Evolutionary conservation across 2,113 vertebrate genomes (phyloP).

Genomic region (Planiliza haematocheilus): DNA sequence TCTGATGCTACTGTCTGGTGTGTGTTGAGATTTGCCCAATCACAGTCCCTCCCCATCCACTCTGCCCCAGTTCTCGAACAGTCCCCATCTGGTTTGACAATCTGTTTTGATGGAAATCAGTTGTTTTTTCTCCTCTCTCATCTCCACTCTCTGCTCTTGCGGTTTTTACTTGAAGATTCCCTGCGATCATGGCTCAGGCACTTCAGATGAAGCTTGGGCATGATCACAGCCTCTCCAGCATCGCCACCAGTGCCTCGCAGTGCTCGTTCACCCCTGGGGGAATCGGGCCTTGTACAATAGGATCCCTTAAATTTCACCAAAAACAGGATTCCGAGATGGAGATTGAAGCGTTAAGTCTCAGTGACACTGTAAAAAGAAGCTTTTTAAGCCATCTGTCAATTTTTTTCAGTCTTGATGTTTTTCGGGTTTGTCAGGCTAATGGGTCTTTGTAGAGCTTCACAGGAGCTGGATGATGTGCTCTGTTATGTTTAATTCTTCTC

Average conservation of each 20-base stretch:
- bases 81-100: conserved; percentile 86
- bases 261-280: conserved; percentile 28
- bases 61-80: conserved; percentile 78
- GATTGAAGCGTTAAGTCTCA: conserved; percentile 18
- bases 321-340: conserved; percentile 19
- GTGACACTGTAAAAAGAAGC: conserved; percentile 8
- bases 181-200: conserved; percentile 66
- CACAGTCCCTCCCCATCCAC: conserved; percentile 70
- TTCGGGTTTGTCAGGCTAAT: conserved; percentile 32
- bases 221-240: conserved; percentile 72
- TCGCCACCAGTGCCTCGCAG: conserved; percentile 56
- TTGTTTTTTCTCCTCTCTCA: conserved; percentile 75
- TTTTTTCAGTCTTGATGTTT: conserved; percentile 30
- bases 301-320: conserved; percentile 43
- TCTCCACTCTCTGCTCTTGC: conserved; percentile 68
- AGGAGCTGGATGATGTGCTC: conserved; percentile 7
- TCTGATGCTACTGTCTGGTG: conserved; percentile 52
- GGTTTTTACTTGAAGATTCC: conserved; percentile 75
- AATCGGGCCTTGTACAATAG: conserved; percentile 29
- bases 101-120: conserved; percentile 85
- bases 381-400: conserved; percentile 43
- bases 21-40: conserved; percentile 75
- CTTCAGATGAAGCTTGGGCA: conserved; percentile 71
- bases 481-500: conserved; percentile 29
- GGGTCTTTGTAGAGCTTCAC: conserved; percentile 33